Conservation (phyloP, 2,797 vertebrate species). For the Capromys pilorides region DNA sequence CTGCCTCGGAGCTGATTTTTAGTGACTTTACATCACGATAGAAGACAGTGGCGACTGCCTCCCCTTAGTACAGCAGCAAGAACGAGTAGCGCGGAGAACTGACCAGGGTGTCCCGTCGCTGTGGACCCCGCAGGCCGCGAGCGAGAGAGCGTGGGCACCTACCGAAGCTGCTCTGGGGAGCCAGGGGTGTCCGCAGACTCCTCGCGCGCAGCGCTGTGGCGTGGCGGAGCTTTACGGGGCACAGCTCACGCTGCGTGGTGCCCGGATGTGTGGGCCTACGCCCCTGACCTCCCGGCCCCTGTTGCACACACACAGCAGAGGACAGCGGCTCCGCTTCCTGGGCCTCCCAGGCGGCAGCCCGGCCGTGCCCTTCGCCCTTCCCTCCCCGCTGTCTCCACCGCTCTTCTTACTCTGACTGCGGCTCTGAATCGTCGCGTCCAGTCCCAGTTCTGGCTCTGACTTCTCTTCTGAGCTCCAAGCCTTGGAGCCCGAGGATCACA, state of each 20-base stretch:
- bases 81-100: not conserved
- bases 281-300: too few species aligned
- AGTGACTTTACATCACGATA: not conserved
- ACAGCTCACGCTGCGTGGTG: too few species aligned
- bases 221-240: too few species aligned
- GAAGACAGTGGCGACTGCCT: constrained; percentile 3
- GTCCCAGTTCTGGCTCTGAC: constrained; percentile 11
- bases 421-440: not conserved
- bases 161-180: too few species aligned
- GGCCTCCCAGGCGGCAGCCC: too few species aligned
- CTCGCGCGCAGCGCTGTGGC: too few species aligned
- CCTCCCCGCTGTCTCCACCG: not conserved
- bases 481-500: constrained; percentile 18
- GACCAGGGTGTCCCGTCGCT: not conserved
- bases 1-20: constrained; percentile 26
- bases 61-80: not conserved
- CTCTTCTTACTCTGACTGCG: not conserved
- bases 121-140: too few species aligned
- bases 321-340: not conserved
- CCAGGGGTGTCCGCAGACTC: too few species aligned
- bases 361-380: not conserved
- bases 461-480: constrained; percentile 39
- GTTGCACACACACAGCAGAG: fast-evolving
- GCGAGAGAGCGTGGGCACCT: not conserved
- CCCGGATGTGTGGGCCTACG: too few species aligned